Percentiles rank a stretch among this genome's conserved stretches.
Evolutionary conservation across 2,888 invertebrate species (phyloP).

Genomic region (Acleris sparsana): DNA sequence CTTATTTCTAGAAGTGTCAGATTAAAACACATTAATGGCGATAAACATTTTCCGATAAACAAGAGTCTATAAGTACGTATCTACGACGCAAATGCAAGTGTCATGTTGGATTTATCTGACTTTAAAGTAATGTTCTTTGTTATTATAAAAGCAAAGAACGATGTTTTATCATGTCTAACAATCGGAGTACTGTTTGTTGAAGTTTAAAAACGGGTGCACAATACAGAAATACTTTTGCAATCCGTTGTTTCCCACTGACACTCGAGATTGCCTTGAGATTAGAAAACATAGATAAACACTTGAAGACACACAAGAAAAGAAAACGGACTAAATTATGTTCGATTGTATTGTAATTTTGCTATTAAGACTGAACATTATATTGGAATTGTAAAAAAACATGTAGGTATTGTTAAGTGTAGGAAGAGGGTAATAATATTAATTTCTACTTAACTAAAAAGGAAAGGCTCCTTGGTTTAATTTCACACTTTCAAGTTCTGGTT

Average conservation of each 20-base stretch:
- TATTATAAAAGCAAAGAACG: neutral
- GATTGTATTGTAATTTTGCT: conserved; percentile 29
- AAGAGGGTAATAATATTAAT: neutral
- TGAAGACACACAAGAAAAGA: conserved; percentile 11
- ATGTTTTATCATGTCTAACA: conserved; percentile 1
- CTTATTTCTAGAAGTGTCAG: too few species aligned
- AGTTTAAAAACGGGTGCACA: conserved; percentile 10
- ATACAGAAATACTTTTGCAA: conserved; percentile 21
- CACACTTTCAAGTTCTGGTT: conserved; percentile 18
- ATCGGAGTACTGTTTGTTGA: conserved; percentile 4
- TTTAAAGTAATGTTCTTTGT: neutral
- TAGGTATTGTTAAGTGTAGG: neutral
- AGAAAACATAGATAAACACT: conserved; percentile 31
- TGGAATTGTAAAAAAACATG: neutral
- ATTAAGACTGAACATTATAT: conserved; percentile 4
- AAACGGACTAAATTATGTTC: conserved; percentile 29
- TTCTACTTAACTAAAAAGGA: neutral
- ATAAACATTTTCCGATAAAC: too few species aligned
- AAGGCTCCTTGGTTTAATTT: conserved; percentile 15
- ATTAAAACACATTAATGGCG: too few species aligned
- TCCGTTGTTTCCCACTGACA: conserved; percentile 12
- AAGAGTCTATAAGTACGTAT: too few species aligned
- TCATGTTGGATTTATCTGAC: neutral
- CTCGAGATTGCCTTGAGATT: conserved; percentile 27
- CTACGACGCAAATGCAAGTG: too few species aligned